Conservation (phyloP, 2,888 invertebrate genomes). For the Sialis fuliginosa region DNA sequence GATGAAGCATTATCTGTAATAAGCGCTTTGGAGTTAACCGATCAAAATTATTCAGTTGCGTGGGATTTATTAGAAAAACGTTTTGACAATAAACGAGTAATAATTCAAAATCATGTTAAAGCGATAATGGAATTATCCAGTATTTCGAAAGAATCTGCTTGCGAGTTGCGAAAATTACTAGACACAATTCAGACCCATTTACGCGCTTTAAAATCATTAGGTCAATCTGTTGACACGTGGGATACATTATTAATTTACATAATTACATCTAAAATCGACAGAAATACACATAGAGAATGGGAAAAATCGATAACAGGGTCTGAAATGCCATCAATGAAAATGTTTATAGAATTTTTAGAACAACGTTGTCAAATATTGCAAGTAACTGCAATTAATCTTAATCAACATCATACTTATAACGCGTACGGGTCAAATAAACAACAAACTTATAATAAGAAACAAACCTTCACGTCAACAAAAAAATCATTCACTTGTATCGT, state of each 20-base stretch:
- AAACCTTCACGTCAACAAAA: background rate
- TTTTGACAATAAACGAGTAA: slow-evolving; percentile 12
- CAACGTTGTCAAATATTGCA: slow-evolving; percentile 10
- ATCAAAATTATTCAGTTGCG: background rate
- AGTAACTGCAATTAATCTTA: background rate
- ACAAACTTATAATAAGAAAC: background rate
- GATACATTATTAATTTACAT: slow-evolving; percentile 11
- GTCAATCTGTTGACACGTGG: slow-evolving; percentile 11
- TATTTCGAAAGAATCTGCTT: slow-evolving; percentile 7
- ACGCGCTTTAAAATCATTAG: slow-evolving; percentile 11
- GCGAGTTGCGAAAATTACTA: slow-evolving; percentile 9
- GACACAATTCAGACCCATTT: slow-evolving; percentile 12
- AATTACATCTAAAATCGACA: slow-evolving; percentile 11
- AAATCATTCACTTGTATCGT: background rate
- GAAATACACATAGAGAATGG: slow-evolving; percentile 10
- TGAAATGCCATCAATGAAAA: slow-evolving; percentile 6
- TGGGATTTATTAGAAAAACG: slow-evolving; percentile 6
- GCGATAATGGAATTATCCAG: slow-evolving; percentile 10
- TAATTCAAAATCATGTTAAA: slow-evolving; percentile 11
- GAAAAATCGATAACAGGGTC: slow-evolving; percentile 6
- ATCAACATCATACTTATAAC: background rate
- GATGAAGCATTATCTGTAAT: background rate
- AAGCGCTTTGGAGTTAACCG: background rate
- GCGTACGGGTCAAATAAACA: background rate
- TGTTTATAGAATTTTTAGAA: slow-evolving; percentile 9